Base-by-base conservation (phyloP, 1,140 invertebrate species). In the Nephila pilipes region DNA sequence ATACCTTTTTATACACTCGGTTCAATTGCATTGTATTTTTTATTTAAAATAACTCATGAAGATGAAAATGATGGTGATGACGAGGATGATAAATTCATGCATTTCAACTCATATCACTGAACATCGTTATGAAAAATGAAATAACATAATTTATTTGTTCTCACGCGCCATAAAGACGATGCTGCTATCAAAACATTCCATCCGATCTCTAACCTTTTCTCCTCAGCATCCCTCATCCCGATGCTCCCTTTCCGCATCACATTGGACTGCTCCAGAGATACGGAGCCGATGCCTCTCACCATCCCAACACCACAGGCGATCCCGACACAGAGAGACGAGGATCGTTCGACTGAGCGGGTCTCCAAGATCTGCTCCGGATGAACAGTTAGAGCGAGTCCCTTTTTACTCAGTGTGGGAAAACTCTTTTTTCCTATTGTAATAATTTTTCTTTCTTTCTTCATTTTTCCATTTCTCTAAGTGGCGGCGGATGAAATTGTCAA, bases 291-390 rank as follows among this genome's bases (percentile, higher is more conserved):
- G 46, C 54, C 46, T 25, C 81, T 25, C 81, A 54, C 54, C 81
- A 54, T 83, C 81, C 81, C n/a, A 54, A n/a, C 81, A 83, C 25
- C 81, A 54, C 81, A 83, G 81, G 38, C 81, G 81, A 83, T 83
- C 81, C 81, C 38, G 81, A 14, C 29, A 32, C 81, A 16, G n/a
- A 55, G 55, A 46, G 81, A 83, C 54, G 81, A n/a, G 81, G 81
- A 83, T 75, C 81, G 81, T 65, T 65, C 25, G 12, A 10, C 54
- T 46, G 46, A 46, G 46, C 46, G 46, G 46, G 46, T 46, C 46
- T 83, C 46, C 81, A 16, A 25, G n/a, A 18, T 20, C 54, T 55
- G 38, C 69, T 79, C 69, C 29, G n/a, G 10, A 25, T 60, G 58
- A 5, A 46, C 46, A 46, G 14, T 58, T 18, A 18, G 20, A 58